Base-by-base conservation (phyloP, 1,140 invertebrate species). In the Campoletis sonorensis region DNA sequence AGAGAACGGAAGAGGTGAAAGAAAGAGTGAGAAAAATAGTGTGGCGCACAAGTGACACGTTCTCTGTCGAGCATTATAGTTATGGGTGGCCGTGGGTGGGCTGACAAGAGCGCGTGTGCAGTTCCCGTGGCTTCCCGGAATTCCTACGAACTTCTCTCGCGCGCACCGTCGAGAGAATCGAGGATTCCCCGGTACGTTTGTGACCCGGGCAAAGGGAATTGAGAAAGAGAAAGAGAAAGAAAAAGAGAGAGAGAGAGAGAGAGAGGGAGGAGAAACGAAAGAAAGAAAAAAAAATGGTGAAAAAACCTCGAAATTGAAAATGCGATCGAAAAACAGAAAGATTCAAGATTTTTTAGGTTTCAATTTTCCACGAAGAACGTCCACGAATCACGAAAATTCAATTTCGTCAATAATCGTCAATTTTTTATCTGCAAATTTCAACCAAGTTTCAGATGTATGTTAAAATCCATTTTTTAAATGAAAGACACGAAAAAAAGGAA, bases 21-120 rank as follows among this genome's bases (percentile, higher is more conserved):
- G 4, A 10, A 10, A 37, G 37, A 37, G 37, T 10, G 37, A 10
- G 10, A 10, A 37, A 10, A 45, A 13, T 10, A 45, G 30, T 4
- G 30, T 33, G 49, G 1, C 18, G 51, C 51, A 21, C 51, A n/a
- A 54, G n/a, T 54, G 18, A n/a, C 51, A 54, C 51, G 18, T 54
- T n/a, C 33, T 72, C 40, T 72, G n/a, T 49, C 70, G 70, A 37
- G 76, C 84, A 85, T 87, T 88, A 90, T 91, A 91, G 87, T 90
- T 91, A 90, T 91, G 89, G 89, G 87, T 89, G 86, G 79, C 86
- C 88, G 88, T 91, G 90, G 89, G 90, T 91, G 90, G 88, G 84
- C 82, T 80, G 87, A 88, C 87, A 85, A 85, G 72, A 85, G 82
- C 85, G 82, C 83, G 82, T 86, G 84, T 88, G 84, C 85, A 83